phyloP scores from a whole-genome alignment of 2,797 vertebrate genomes.

The Gymnocypris eckloni region DNA sequence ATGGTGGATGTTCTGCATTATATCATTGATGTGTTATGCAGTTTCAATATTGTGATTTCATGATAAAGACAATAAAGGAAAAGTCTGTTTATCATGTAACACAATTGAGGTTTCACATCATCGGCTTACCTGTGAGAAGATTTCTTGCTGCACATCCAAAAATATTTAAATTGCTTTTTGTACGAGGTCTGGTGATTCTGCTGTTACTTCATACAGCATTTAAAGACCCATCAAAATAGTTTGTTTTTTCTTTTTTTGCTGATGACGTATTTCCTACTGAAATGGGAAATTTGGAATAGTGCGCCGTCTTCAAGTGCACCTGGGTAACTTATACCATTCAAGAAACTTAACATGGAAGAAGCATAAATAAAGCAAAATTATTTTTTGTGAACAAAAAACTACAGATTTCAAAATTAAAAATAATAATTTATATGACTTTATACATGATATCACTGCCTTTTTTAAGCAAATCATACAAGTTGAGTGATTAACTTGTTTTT shows the following conservation, averaged over 20 bases:
- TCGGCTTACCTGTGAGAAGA: not conserved
- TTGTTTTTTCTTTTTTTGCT: not conserved
- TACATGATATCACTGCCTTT: no score
- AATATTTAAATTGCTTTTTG: not conserved
- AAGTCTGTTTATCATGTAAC: constrained; percentile 40
- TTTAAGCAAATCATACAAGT: no score
- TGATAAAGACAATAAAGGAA: constrained; percentile 52
- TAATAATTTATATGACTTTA: not conserved
- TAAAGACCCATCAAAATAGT: not conserved
- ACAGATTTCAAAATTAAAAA: not conserved
- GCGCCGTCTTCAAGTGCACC: not conserved
- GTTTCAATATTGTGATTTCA: constrained; percentile 40
- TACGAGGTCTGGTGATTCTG: not conserved
- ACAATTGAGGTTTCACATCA: not conserved
- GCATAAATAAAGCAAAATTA: not conserved
- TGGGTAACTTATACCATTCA: not conserved
- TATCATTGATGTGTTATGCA: constrained; percentile 47
- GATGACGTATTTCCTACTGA: not conserved
- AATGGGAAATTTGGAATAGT: not conserved
- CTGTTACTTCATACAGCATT: not conserved
- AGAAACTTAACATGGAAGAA: not conserved
- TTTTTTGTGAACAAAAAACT: not conserved
- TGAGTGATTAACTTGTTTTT: not conserved
- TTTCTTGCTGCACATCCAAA: not conserved
- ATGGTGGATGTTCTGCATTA: constrained; percentile 43